These are phyloP conservation scores for Linyphia triangularis DNA, from an alignment of 2,888 invertebrate species.

Conservation along the genomic window DNA sequence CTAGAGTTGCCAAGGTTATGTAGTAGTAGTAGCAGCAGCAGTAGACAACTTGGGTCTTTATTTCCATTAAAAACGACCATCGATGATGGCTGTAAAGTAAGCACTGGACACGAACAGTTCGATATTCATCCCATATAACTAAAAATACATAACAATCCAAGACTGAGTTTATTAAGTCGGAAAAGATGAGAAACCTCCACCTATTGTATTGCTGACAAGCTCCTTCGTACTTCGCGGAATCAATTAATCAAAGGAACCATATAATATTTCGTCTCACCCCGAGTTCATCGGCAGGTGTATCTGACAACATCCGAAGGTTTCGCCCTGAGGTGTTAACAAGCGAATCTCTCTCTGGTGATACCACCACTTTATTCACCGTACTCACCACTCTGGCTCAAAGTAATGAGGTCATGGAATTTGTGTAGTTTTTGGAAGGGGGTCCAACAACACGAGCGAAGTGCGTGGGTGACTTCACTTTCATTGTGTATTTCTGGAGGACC, in stretches of 20 bases:
- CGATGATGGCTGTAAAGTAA: too few species aligned
- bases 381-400: neutral
- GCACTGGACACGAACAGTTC: too few species aligned
- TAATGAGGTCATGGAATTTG: neutral
- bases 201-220: neutral
- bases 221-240: neutral
- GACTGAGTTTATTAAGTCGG: too few species aligned
- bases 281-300: slow-evolving; percentile 26
- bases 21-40: too few species aligned
- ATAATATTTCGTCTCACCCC: slow-evolving; percentile 23
- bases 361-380: too few species aligned
- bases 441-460: neutral
- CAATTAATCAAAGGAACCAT: slow-evolving; percentile 11
- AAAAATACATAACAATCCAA: too few species aligned
- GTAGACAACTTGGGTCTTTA: too few species aligned
- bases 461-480: neutral
- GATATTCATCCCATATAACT: too few species aligned
- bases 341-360: neutral
- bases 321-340: slow-evolving; percentile 23
- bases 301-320: slow-evolving; percentile 6
- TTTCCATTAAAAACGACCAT: too few species aligned
- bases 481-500: too few species aligned
- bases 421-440: neutral
- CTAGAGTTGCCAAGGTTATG: too few species aligned
- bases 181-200: too few species aligned